These are phyloP conservation scores for Emys orbicularis DNA, from an alignment of 2,797 vertebrate species.

Conservation along the genomic window DNA sequence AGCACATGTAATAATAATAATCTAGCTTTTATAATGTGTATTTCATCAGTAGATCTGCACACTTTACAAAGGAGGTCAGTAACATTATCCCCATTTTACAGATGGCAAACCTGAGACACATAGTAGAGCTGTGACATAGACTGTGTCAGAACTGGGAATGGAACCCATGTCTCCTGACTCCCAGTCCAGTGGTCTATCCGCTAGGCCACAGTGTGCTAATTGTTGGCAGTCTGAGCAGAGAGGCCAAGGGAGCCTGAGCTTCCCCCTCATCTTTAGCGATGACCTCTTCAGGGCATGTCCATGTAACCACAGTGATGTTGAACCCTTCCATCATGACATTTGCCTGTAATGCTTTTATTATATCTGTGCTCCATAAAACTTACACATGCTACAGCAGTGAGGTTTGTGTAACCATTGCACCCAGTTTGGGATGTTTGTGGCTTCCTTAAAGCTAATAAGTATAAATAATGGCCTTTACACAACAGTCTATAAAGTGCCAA, in stretches of 20 bases:
- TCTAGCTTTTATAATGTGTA: too few relatives aligned
- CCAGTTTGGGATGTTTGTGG: too few relatives aligned
- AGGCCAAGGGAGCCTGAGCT: neutral
- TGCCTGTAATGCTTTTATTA: neutral
- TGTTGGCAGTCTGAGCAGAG: neutral
- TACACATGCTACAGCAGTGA: neutral
- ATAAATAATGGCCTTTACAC: accelerated
- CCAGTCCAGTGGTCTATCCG: neutral
- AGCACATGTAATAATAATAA: neutral
- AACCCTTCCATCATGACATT: neutral
- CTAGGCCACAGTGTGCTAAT: neutral
- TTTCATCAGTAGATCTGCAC: neutral
- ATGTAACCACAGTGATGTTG: accelerated
- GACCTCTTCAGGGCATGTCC: neutral
- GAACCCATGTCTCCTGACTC: neutral
- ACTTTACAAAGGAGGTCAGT: neutral
- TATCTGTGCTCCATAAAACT: neutral
- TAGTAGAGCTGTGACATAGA: neutral
- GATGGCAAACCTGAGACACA: neutral
- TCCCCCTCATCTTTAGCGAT: neutral
- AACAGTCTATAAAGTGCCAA: accelerated
- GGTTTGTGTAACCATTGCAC: neutral
- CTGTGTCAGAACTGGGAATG: neutral
- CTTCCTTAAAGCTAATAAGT: neutral
- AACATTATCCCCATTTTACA: neutral